phyloP scores from a whole-genome alignment of 2,888 invertebrate genomes.

The Colostygia pectinataria region DNA sequence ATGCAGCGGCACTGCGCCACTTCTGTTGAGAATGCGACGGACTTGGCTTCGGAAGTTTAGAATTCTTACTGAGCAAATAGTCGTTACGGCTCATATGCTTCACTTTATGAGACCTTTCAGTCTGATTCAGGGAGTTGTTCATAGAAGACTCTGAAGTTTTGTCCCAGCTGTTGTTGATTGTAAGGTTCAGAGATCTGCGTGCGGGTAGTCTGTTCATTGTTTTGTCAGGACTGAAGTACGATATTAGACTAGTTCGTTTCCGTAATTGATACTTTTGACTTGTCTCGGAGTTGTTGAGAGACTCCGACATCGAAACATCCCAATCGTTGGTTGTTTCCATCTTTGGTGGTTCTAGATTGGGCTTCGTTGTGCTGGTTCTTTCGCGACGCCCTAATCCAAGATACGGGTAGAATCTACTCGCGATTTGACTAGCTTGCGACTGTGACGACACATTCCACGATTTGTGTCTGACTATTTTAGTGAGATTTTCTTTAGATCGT shows the following conservation, averaged over 20 bases:
- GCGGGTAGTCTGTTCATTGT: constrained; percentile 58
- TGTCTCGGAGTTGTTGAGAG: constrained; percentile 54
- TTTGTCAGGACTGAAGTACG: constrained; percentile 62
- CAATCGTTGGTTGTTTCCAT: constrained; percentile 51
- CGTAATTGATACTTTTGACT: constrained; percentile 64
- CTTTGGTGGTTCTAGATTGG: constrained; percentile 50
- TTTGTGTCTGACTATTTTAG: constrained; percentile 83
- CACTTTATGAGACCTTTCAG: constrained; percentile 51
- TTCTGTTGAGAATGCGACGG: constrained; percentile 60
- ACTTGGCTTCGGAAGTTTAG: constrained; percentile 49
- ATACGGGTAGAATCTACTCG: constrained; percentile 79
- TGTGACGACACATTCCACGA: constrained; percentile 85
- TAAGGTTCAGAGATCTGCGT: constrained; percentile 66
- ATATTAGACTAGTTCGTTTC: constrained; percentile 62
- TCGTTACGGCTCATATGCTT: constrained; percentile 52
- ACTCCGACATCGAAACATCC: constrained; percentile 60
- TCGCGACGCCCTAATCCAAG: constrained; percentile 74
- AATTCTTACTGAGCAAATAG: constrained; percentile 48
- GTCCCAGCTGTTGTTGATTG: constrained; percentile 58
- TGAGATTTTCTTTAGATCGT: constrained; percentile 85
- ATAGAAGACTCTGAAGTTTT: constrained; percentile 61
- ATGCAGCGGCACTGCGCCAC: constrained; percentile 82
- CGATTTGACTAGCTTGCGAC: constrained; percentile 65
- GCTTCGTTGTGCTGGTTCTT: constrained; percentile 64
- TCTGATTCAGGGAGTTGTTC: constrained; percentile 56